Conservation (phyloP, 2,888 invertebrate species). For the Microdon myrmicae region DNA sequence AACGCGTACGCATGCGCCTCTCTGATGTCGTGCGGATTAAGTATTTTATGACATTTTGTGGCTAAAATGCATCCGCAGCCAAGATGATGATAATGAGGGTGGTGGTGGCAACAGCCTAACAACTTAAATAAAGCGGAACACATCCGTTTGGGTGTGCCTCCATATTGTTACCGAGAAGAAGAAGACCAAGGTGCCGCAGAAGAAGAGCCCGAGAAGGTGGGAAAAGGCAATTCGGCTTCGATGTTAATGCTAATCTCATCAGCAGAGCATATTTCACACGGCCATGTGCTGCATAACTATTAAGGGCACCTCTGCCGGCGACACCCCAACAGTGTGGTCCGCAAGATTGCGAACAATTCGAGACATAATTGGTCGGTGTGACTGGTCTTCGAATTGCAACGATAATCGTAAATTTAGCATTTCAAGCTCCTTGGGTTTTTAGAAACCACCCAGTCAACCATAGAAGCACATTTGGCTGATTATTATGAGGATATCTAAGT, state of each 20-base stretch:
- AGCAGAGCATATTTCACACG: slow-evolving; percentile 17
- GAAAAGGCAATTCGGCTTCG: slow-evolving; percentile 12
- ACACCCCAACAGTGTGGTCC: too few relatives aligned
- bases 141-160: slow-evolving; percentile 32
- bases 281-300: slow-evolving; percentile 7
- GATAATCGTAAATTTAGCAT: too few relatives aligned
- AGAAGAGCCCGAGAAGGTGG: neutral
- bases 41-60: slow-evolving; percentile 39
- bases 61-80: slow-evolving; percentile 20
- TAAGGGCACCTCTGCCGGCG: too few relatives aligned
- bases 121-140: slow-evolving; percentile 22
- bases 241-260: slow-evolving; percentile 23
- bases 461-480: too few relatives aligned
- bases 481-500: too few relatives aligned
- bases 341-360: too few relatives aligned
- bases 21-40: slow-evolving; percentile 25
- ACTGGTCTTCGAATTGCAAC: too few relatives aligned
- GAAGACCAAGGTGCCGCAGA: neutral
- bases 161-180: neutral
- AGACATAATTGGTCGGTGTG: too few relatives aligned
- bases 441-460: too few relatives aligned
- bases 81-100: neutral
- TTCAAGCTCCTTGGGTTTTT: too few relatives aligned
- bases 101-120: slow-evolving; percentile 4
- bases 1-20: slow-evolving; percentile 19